Evolutionary conservation across 1,140 invertebrate genomes (phyloP).

Genomic region (Macrocentrus cingulum): DNA sequence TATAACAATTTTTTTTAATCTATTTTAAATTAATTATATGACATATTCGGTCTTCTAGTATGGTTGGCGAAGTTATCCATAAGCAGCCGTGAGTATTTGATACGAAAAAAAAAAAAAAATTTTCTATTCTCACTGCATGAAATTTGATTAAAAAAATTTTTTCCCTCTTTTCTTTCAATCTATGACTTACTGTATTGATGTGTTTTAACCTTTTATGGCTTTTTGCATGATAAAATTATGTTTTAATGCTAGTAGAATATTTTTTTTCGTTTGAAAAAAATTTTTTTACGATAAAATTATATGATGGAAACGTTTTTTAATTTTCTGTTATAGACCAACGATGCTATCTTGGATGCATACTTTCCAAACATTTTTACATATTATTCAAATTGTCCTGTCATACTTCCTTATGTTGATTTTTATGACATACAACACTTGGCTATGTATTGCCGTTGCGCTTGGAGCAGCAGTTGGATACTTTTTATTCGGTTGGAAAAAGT

Average conservation of each 20-base stretch:
- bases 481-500: conserved; percentile 91
- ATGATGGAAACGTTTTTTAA: conserved; percentile 20
- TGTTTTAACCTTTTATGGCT: too few species aligned
- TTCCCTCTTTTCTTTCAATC: too few species aligned
- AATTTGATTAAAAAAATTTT: background rate
- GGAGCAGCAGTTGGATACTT: conserved; percentile 91
- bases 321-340: conserved; percentile 66
- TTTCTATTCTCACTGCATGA: conserved; percentile 16
- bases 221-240: too few species aligned
- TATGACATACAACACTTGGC: conserved; percentile 97
- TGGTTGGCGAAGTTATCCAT: conserved; percentile 72
- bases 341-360: conserved; percentile 79
- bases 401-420: conserved; percentile 97
- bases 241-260: background rate
- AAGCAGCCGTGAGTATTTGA: conserved; percentile 69
- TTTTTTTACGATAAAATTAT: conserved; percentile 11
- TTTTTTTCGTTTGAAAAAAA: conserved; percentile 9
- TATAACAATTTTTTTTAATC: background rate
- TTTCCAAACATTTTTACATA: conserved; percentile 86
- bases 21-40: conserved; percentile 16
- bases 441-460: conserved; percentile 86
- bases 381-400: conserved; percentile 85
- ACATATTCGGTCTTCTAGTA: conserved; percentile 55
- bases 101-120: conserved; percentile 8
- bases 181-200: too few species aligned